Base-by-base conservation (phyloP, 1,140 invertebrate genomes). In the Adelges cooleyi region DNA sequence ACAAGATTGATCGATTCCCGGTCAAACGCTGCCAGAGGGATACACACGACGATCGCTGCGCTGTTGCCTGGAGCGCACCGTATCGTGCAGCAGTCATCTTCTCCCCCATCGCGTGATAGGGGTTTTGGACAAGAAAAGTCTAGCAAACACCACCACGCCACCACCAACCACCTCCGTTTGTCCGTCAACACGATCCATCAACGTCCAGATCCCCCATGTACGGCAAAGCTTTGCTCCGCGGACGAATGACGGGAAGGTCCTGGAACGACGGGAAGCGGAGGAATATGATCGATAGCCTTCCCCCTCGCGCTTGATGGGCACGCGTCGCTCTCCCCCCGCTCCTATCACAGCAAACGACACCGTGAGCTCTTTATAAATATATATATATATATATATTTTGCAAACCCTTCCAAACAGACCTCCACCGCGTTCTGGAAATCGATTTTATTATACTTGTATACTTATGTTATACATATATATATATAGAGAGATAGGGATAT, bases 131-230 rank as follows among this genome's bases (percentile, higher is more conserved):
- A 62, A 62, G 56, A 62, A 62, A 62, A 62, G 56, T 62, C 56
- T 22, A 29, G 38, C 40, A 6, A 40, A 48, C 56, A 33, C 5
- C 11, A 11, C 5, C 29, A 11, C 11, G 29, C 5, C 29, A 33
- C 52, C 38, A 13, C 42, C 42, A 10, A 13, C 42, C 42, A 10
- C 25, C 11, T 17, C 42, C 17, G 42, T 46, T 46, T 46, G 56
- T 62, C 56, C 56, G 56, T 62, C 56, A 62, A 62, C 56, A 62
- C 56, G 42, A 62, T 62, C 56, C 56, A 62, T 62, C 56, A 62
- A 62, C 25, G 56, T 62, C 56, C 17, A 40, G 3, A 9, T 44
- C 40, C n/a, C 54, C 40, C 17, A 17, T 10, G n/a, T n/a, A n/a
- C n/a, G 9, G 40, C 6, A 46, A 33, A 46, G 56, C 56, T 62